Evolutionary conservation across 2,888 invertebrate genomes (phyloP), one percentile per base, ranked within the genome.

Genomic region (Lasius platythorax): DNA sequence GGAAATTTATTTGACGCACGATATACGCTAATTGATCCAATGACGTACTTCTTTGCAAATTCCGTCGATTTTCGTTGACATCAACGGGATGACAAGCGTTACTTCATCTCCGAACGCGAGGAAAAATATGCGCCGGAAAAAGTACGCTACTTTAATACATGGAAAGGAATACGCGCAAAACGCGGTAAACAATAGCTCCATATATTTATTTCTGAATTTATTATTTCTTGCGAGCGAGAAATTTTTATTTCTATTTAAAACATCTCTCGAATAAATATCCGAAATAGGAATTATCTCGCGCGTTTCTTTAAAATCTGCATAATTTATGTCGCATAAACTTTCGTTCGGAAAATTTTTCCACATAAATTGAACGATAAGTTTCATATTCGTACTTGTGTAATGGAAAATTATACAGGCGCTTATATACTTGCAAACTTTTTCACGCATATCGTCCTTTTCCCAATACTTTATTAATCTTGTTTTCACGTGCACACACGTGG

Each of bases 281-380:
- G 15, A 37, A 46, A 58, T 2, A 40, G 28, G 40, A 58, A 28
- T 58, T 58, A 11, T 37, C 5, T 72, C n/a, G 53, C 5, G 3
- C n/a, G 23, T 72, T 72, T 15, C 9, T 72, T 37, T 23, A 5
- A 56, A 56, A 72, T 56, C 23, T 53, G 53, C 33, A 37, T 37
- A 56, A 72, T 72, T 72, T 72, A 68, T 33, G 33, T 50, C 50
- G 23, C 33, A 23, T 72, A 72, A 76, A 67, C 12, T 33, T 58
- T 46, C 4, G 15, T 37, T 6, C 18, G 37, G 23, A 33, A 53
- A 33, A 53, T 63, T 63, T 30, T 6, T 50, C 50, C 50, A 18
- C 6, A 50, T 50, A 50, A 12, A 46, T 15, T 46, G 40, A 23
- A 18, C 3, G 28, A 40, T 37, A 61, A 73, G 11, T 43, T 46